phyloP scores from a whole-genome alignment of 2,113 vertebrate genomes.

The Ceuthmochares aereus region DNA sequence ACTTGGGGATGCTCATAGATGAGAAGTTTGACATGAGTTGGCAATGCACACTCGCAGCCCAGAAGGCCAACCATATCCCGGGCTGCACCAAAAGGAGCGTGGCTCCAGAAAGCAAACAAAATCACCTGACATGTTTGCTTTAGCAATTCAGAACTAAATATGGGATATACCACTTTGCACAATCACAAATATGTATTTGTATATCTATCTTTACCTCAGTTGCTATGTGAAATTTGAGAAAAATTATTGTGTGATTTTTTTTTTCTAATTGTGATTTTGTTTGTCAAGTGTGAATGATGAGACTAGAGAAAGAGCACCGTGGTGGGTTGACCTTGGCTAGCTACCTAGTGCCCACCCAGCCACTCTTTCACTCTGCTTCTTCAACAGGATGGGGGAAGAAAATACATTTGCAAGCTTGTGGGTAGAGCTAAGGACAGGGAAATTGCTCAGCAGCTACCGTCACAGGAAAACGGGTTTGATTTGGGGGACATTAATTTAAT shows the following conservation, averaged over 20 bases:
- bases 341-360: not conserved
- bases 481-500: not conserved
- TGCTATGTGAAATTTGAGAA: not conserved
- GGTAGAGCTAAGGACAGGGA: not conserved
- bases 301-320: not conserved
- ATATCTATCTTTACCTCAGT: not conserved
- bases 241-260: not conserved
- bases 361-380: not conserved
- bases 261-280: not conserved
- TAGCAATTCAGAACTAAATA: not conserved
- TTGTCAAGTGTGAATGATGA: not conserved
- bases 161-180: not conserved
- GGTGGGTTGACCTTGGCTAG: not conserved
- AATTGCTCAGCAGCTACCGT: not conserved
- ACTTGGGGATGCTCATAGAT: too few relatives aligned
- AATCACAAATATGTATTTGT: not conserved
- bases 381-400: not conserved
- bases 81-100: too few relatives aligned
- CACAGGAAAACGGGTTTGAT: not conserved
- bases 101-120: not conserved
- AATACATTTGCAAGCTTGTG: rapidly evolving
- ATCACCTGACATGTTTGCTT: not conserved
- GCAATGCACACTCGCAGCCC: too few relatives aligned
- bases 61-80: too few relatives aligned
- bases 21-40: too few relatives aligned